Evolutionary conservation across 2,888 invertebrate species (phyloP).

Genomic region (Macrophya alboannulata): DNA sequence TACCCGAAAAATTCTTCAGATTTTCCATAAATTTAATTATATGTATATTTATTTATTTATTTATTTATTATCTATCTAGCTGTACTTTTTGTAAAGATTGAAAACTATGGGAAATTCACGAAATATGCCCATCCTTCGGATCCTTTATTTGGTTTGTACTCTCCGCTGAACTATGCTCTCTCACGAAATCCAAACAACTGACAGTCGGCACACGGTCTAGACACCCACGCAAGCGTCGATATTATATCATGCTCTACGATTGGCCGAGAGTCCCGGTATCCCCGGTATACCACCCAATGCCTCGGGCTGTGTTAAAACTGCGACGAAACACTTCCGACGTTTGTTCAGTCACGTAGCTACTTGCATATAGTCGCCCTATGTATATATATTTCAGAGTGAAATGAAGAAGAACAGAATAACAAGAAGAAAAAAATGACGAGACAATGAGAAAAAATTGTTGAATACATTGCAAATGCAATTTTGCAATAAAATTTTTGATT

Average conservation of each 20-base stretch:
- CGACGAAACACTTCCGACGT: slow-evolving; percentile 39
- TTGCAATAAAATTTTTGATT: neutral
- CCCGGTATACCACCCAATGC: slow-evolving; percentile 20
- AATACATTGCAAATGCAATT: neutral
- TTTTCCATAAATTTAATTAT: slow-evolving; percentile 55
- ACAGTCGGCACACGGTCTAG: slow-evolving; percentile 22
- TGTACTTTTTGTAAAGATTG: slow-evolving; percentile 73
- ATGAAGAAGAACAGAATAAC: neutral
- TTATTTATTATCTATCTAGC: slow-evolving; percentile 58
- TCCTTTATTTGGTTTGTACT: slow-evolving; percentile 5
- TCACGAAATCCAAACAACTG: slow-evolving; percentile 48
- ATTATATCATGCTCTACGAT: slow-evolving; percentile 12
- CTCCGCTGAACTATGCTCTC: slow-evolving; percentile 40
- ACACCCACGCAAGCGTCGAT: slow-evolving; percentile 54
- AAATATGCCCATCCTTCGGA: slow-evolving; percentile 72
- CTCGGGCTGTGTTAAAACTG: slow-evolving; percentile 7
- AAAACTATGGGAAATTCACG: slow-evolving; percentile 73
- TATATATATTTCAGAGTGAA: neutral
- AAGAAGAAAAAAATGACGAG: neutral
- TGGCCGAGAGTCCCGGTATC: slow-evolving; percentile 28
- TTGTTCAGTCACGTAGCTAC: slow-evolving; percentile 49
- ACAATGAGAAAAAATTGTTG: too few species aligned
- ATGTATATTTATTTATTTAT: neutral
- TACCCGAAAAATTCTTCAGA: neutral
- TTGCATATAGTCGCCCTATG: neutral